A percentile compares a stretch with the other conserved stretches of the same genome.
These are phyloP conservation scores for Fissipunctia ypsillon DNA, from an alignment of 2,888 invertebrate genomes.

Conservation along the genomic window DNA sequence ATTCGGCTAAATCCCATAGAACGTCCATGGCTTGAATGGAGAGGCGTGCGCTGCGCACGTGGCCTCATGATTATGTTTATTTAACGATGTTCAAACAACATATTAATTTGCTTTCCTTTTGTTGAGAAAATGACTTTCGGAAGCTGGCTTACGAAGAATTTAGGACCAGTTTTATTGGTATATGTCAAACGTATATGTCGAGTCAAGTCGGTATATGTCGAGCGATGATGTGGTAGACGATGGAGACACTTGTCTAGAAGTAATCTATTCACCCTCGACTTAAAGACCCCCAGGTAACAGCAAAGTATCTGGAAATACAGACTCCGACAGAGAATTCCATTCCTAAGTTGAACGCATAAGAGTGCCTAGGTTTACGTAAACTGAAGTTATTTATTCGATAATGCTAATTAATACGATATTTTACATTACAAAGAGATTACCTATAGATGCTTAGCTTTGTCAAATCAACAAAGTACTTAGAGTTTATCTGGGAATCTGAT, in stretches of 20 bases:
- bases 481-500: background rate
- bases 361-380: background rate
- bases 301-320: background rate
- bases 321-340: background rate
- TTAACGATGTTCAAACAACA: conserved; percentile 90
- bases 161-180: conserved; percentile 20
- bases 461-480: background rate
- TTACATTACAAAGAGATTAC: background rate
- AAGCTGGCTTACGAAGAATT: conserved; percentile 71
- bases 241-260: background rate
- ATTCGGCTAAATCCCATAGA: conserved; percentile 87
- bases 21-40: conserved; percentile 77
- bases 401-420: background rate
- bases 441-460: background rate
- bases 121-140: conserved; percentile 86
- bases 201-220: too few relatives aligned
- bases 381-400: background rate
- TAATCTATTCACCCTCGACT: background rate
- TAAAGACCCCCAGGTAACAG: background rate
- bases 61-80: conserved; percentile 88
- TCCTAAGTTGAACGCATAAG: background rate
- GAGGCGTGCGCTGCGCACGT: conserved; percentile 85
- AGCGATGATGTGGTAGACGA: background rate
- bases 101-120: conserved; percentile 89
- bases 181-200: background rate